Percentiles rank a stretch among this genome's conserved stretches.
These are phyloP conservation scores for Stenurella melanura DNA, from an alignment of 2,888 invertebrate genomes.

Conservation along the genomic window DNA sequence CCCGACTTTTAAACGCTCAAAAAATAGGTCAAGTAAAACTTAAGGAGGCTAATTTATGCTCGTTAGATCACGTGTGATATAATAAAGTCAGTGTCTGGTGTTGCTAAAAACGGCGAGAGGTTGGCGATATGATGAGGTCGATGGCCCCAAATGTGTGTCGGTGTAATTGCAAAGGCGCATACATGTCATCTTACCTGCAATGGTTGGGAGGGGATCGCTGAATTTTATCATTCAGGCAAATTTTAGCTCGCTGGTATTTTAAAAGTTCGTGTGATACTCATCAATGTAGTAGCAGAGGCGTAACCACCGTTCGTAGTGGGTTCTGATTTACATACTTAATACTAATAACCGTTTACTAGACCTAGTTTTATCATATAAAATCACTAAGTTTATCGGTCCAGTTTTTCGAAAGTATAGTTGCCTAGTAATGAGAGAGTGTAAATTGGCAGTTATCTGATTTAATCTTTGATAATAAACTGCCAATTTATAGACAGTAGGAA, in stretches of 20 bases:
- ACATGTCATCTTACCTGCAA: slow-evolving; percentile 13
- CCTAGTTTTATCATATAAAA: too few species aligned
- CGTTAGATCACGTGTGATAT: slow-evolving; percentile 31
- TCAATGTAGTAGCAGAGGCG: not conserved
- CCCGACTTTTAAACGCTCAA: slow-evolving; percentile 18
- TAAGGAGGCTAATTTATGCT: slow-evolving; percentile 26
- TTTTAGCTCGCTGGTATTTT: not conserved
- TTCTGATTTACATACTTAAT: too few species aligned
- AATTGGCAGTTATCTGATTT: too few species aligned
- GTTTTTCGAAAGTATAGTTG: too few species aligned
- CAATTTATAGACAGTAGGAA: too few species aligned
- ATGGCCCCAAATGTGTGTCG: slow-evolving; percentile 64
- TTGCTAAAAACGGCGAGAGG: slow-evolving; percentile 64
- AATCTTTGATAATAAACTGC: too few species aligned
- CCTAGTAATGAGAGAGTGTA: too few species aligned
- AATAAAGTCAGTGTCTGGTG: slow-evolving; percentile 54
- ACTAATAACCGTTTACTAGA: too few species aligned
- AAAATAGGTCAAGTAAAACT: slow-evolving; percentile 32
- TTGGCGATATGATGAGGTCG: slow-evolving; percentile 62
- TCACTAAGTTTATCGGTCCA: too few species aligned
- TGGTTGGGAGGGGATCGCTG: not conserved
- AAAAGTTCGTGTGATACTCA: not conserved
- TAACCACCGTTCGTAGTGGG: not conserved
- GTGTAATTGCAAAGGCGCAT: slow-evolving; percentile 52
- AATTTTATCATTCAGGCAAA: slow-evolving; percentile 7